Conservation (phyloP, 2,888 invertebrate species). For the Ceramica pisi region DNA sequence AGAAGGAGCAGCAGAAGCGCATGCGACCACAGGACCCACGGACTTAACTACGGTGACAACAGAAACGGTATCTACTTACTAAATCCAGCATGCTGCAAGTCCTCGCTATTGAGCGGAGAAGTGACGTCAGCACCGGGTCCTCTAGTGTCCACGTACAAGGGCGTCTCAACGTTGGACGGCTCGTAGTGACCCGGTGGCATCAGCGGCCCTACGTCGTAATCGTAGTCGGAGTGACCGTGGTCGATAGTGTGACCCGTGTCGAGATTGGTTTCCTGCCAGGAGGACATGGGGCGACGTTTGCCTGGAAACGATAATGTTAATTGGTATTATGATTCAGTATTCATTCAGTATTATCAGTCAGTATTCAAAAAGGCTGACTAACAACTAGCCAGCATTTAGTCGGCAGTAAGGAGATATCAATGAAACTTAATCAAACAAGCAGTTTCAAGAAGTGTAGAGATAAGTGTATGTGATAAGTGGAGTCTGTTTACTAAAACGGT, state of each 20-base stretch:
- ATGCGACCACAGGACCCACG: no score
- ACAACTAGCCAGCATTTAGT: no score
- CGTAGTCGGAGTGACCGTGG: conserved; percentile 90
- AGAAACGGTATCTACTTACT: conserved; percentile 73
- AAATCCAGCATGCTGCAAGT: conserved; percentile 82
- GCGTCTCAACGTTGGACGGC: conserved; percentile 85
- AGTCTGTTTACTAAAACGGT: background rate
- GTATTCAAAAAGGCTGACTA: no score
- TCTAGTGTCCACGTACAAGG: conserved; percentile 94
- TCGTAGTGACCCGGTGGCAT: conserved; percentile 82
- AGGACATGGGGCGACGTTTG: conserved; percentile 91
- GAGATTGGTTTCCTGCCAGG: conserved; percentile 97
- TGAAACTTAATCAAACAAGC: no score
- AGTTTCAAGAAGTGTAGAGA: no score
- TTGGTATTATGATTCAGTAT: background rate
- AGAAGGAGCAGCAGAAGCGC: no score
- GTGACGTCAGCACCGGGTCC: conserved; percentile 78
- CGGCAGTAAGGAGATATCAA: no score
- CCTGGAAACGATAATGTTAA: conserved; percentile 61
- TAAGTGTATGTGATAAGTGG: no score
- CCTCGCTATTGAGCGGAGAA: conserved; percentile 86
- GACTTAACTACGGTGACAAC: background rate
- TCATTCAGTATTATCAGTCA: no score
- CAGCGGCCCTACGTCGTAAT: conserved; percentile 75
- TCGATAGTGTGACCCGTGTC: conserved; percentile 95